phyloP scores from a whole-genome alignment of 2,797 vertebrate species.

The Phalloptychus januarius region DNA sequence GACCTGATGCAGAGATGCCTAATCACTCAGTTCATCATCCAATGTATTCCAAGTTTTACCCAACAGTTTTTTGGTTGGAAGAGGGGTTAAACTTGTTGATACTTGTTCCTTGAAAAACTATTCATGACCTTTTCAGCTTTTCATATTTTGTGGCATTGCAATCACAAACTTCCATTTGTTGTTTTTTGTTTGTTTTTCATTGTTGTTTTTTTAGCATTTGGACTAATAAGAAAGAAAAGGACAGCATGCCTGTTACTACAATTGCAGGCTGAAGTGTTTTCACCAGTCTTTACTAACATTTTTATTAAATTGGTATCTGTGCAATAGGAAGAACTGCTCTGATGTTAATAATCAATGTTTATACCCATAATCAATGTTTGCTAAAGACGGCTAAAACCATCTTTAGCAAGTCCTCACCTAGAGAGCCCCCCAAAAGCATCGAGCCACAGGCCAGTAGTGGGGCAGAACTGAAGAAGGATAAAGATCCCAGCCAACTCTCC shows the following conservation, averaged over 20 bases:
- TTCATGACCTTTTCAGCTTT: background rate
- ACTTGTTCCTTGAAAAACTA: background rate
- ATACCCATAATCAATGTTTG: no score
- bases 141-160: background rate
- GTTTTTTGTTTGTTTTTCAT: no score
- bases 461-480: conserved; percentile 62
- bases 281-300: background rate
- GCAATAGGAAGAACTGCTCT: background rate
- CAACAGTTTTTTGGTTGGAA: background rate
- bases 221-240: background rate
- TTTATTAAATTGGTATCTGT: background rate
- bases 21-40: background rate
- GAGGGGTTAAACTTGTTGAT: background rate
- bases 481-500: conserved; percentile 69
- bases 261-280: background rate
- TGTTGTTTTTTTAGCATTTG: background rate
- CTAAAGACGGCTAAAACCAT: conserved; percentile 31
- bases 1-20: background rate
- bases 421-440: conserved; percentile 56
- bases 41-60: background rate
- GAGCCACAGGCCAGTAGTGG: conserved; percentile 50
- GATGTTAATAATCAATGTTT: background rate
- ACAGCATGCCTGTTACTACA: background rate
- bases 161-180: background rate
- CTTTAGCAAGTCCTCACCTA: conserved; percentile 55